Evolutionary conservation across 2,113 vertebrate species (phyloP).

Genomic region (Calypte anna): DNA sequence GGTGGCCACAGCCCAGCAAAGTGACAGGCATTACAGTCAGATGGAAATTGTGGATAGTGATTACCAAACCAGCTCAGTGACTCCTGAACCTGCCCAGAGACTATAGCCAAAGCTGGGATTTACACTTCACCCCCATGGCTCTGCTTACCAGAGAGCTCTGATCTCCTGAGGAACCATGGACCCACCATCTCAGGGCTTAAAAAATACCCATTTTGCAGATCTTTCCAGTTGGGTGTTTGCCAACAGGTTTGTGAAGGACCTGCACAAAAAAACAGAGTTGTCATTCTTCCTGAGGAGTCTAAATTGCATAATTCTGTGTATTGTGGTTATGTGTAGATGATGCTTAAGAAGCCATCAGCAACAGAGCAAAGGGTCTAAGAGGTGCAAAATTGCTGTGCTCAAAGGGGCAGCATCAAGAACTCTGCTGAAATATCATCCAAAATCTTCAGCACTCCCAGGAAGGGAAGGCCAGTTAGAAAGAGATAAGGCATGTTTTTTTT

Average conservation of each 20-base stretch:
- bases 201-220: background rate
- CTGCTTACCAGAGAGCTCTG: background rate
- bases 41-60: background rate
- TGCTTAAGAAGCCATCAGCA: background rate
- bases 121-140: background rate
- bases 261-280: background rate
- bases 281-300: background rate
- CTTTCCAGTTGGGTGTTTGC: background rate
- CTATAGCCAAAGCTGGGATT: background rate
- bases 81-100: background rate
- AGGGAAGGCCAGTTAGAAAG: background rate
- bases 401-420: background rate
- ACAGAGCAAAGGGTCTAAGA: background rate
- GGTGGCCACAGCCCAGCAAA: background rate
- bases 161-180: background rate
- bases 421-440: background rate
- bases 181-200: background rate
- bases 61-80: background rate
- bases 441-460: background rate
- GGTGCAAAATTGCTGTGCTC: background rate
- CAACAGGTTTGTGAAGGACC: background rate
- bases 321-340: background rate
- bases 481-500: background rate
- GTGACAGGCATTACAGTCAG: background rate
- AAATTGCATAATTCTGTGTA: fast-evolving